phyloP scores from a whole-genome alignment of 2,888 invertebrate species.

The Myathropa florea region DNA sequence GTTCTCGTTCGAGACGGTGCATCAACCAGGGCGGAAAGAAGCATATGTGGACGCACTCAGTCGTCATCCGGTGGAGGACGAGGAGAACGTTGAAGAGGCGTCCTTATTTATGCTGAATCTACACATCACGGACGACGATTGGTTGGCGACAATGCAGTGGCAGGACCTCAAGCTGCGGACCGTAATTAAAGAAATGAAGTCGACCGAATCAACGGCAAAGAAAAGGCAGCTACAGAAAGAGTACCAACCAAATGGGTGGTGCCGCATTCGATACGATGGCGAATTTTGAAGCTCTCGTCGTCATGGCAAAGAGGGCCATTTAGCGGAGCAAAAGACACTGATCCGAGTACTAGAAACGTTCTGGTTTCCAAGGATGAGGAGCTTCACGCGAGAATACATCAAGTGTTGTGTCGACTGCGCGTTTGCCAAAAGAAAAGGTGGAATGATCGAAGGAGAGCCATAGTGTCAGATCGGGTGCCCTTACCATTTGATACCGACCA shows the following conservation, averaged over 20 bases:
- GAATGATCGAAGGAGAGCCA: constrained; percentile 17
- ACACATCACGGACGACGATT: constrained; percentile 19
- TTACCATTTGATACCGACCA: no score
- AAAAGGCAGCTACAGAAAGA: neutral
- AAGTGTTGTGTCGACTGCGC: constrained; percentile 31
- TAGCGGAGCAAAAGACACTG: constrained; percentile 22
- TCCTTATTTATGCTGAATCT: neutral
- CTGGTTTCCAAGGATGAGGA: constrained; percentile 24
- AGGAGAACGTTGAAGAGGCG: no score
- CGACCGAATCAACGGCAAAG: neutral
- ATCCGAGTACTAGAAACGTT: neutral
- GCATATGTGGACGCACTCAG: neutral
- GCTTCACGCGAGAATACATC: constrained; percentile 16
- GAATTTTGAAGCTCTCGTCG: neutral
- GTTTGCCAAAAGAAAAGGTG: constrained; percentile 13
- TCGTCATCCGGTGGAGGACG: neutral
- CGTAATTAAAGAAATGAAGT: neutral
- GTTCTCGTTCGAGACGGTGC: neutral
- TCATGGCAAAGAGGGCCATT: constrained; percentile 17
- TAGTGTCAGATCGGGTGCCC: constrained; percentile 2
- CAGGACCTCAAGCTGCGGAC: neutral
- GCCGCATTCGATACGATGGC: neutral
- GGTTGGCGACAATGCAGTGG: constrained; percentile 34
- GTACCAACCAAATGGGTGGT: neutral
- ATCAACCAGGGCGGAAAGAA: neutral